Conservation (phyloP, 2,888 invertebrate species). For the Stratiomys singularior region DNA sequence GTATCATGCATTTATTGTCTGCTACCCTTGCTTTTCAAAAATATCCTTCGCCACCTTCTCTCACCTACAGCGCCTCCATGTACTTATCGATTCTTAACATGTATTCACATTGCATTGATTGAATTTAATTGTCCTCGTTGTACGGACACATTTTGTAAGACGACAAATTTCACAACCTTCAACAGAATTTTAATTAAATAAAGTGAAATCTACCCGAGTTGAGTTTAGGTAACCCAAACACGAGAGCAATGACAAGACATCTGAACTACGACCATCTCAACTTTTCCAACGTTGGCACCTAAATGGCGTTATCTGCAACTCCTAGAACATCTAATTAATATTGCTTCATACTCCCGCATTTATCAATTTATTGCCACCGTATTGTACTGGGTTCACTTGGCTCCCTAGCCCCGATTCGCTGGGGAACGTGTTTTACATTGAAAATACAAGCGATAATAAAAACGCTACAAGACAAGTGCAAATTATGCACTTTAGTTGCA, state of each 20-base stretch:
- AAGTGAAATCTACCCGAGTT: slow-evolving; percentile 8
- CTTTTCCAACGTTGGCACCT: not conserved
- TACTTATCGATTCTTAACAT: slow-evolving; percentile 1
- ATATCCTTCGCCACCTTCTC: no score
- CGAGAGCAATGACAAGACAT: not conserved
- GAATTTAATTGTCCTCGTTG: slow-evolving; percentile 8
- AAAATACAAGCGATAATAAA: not conserved
- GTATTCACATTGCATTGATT: not conserved
- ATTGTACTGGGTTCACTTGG: not conserved
- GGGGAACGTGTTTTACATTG: not conserved
- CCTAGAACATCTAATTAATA: slow-evolving; percentile 2
- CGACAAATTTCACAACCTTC: slow-evolving; percentile 29
- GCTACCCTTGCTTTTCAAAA: no score
- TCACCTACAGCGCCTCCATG: not conserved
- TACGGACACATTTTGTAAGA: slow-evolving; percentile 2
- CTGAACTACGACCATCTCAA: not conserved
- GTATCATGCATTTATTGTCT: no score
- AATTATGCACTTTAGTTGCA: slow-evolving; percentile 6
- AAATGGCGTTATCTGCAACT: slow-evolving; percentile 7
- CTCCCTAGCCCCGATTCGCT: not conserved
- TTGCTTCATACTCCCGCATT: not conserved
- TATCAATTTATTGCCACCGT: slow-evolving; percentile 1
- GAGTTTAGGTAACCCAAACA: not conserved
- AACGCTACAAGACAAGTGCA: not conserved
- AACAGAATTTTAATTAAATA: slow-evolving; percentile 25